phyloP scores from a whole-genome alignment of 1,140 invertebrate genomes.

The Musca vetustissima region DNA sequence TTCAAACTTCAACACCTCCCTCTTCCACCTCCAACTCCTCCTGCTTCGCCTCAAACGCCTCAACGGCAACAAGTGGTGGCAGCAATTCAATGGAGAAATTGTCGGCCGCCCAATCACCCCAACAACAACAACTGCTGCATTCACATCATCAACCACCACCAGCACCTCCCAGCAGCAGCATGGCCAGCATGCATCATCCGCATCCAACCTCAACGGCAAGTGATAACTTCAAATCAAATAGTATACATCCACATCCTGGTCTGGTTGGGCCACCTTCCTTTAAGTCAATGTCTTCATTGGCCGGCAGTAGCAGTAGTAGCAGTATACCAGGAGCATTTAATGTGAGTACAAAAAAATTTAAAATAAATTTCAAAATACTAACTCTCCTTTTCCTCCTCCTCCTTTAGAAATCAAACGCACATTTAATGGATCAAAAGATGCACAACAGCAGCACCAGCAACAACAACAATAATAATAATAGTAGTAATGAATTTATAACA shows the following conservation, averaged over 20 bases:
- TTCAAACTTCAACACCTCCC: neutral
- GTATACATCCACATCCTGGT: slow-evolving; percentile 19
- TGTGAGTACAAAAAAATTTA: neutral
- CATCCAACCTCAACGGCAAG: too few species aligned
- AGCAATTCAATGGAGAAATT: slow-evolving; percentile 1
- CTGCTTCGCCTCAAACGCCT: too few species aligned
- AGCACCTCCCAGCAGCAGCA: too few species aligned
- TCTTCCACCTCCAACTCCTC: neutral
- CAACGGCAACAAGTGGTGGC: neutral
- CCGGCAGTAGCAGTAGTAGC: too few species aligned
- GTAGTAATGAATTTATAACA: slow-evolving; percentile 16
- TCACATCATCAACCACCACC: too few species aligned
- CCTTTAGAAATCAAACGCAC: slow-evolving; percentile 20
- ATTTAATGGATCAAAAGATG: slow-evolving; percentile 20
- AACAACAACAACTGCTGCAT: too few species aligned
- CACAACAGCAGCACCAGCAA: too few species aligned
- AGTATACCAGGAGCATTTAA: slow-evolving; percentile 19
- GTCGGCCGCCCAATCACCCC: too few species aligned
- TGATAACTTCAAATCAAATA: neutral
- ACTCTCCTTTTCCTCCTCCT: too few species aligned
- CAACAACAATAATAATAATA: too few species aligned
- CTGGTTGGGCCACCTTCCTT: slow-evolving; percentile 17
- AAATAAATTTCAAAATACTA: too few species aligned
- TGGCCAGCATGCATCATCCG: too few species aligned
- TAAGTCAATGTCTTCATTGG: slow-evolving; percentile 17